These are phyloP conservation scores for Phoenicopterus ruber DNA, from an alignment of 2,113 vertebrate species.

Conservation along the genomic window DNA sequence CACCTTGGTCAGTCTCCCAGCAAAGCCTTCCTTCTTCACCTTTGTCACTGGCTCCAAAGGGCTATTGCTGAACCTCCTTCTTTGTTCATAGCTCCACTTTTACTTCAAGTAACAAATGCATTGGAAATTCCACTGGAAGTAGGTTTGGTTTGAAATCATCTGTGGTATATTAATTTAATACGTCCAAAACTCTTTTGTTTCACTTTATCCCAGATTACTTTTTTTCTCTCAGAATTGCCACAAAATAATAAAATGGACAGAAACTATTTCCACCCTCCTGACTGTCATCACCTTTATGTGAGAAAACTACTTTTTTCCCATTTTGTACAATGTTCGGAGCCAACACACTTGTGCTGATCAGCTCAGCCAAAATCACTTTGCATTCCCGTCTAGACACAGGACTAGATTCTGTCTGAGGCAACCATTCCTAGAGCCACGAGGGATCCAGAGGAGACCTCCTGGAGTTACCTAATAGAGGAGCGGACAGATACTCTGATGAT, in stretches of 20 bases:
- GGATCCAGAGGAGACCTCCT: not conserved
- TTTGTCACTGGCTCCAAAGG: not conserved
- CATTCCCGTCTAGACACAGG: not conserved
- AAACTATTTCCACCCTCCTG: not conserved
- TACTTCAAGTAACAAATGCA: not conserved
- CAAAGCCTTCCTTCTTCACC: not conserved
- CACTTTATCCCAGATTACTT: not conserved
- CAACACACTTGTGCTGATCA: not conserved
- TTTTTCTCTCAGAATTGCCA: not conserved
- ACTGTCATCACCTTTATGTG: not conserved
- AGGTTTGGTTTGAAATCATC: not conserved
- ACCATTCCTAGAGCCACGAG: not conserved
- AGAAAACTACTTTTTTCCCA: not conserved
- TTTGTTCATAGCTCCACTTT: not conserved
- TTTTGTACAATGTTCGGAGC: not conserved
- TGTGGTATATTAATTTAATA: not conserved
- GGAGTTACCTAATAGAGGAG: not conserved
- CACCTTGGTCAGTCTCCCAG: not conserved
- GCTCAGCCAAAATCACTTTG: slow-evolving; percentile 24
- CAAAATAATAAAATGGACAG: not conserved
- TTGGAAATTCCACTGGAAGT: not conserved
- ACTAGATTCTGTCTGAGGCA: not conserved
- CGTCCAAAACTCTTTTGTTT: not conserved
- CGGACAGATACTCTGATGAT: not conserved
- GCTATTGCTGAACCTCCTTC: not conserved